These are phyloP conservation scores for Archegozetes longisetosus DNA, from an alignment of 1,140 invertebrate species.

Conservation along the genomic window DNA sequence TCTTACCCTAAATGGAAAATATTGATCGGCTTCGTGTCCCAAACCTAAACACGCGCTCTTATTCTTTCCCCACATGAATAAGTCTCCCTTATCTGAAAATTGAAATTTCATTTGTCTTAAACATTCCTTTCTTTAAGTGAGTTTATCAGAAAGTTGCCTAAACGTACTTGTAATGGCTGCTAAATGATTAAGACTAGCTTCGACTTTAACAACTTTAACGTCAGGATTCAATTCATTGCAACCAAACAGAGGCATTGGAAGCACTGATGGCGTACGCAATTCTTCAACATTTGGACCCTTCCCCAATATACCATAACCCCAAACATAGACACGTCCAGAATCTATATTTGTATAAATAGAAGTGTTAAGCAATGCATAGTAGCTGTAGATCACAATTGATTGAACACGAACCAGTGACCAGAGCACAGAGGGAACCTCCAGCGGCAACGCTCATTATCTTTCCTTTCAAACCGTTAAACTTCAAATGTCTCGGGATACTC, in stretches of 20 bases:
- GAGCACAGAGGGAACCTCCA: slow-evolving; percentile 69
- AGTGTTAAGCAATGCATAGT: background rate
- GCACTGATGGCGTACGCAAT: slow-evolving; percentile 43
- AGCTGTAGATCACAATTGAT: background rate
- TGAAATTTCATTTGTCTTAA: background rate
- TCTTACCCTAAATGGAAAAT: slow-evolving; percentile 67
- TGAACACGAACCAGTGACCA: slow-evolving; percentile 51
- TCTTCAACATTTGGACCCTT: slow-evolving; percentile 58
- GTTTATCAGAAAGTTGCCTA: background rate
- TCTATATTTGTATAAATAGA: slow-evolving; percentile 35
- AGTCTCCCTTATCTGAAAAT: slow-evolving; percentile 40
- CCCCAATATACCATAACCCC: slow-evolving; percentile 84
- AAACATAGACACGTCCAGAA: slow-evolving; percentile 63
- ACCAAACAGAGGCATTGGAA: slow-evolving; percentile 67
- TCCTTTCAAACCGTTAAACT: slow-evolving; percentile 40
- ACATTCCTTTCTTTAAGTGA: background rate
- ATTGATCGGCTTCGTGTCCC: slow-evolving; percentile 57
- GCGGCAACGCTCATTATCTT: slow-evolving; percentile 62
- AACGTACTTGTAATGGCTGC: slow-evolving; percentile 47
- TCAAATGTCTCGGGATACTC: slow-evolving; percentile 47
- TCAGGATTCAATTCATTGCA: slow-evolving; percentile 58
- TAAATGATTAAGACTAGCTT: slow-evolving; percentile 55
- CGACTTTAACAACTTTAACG: slow-evolving; percentile 35
- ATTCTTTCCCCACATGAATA: slow-evolving; percentile 83
- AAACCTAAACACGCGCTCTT: slow-evolving; percentile 62